Base-by-base conservation (phyloP, 2,113 vertebrate species). In the Otocyon megalotis region DNA sequence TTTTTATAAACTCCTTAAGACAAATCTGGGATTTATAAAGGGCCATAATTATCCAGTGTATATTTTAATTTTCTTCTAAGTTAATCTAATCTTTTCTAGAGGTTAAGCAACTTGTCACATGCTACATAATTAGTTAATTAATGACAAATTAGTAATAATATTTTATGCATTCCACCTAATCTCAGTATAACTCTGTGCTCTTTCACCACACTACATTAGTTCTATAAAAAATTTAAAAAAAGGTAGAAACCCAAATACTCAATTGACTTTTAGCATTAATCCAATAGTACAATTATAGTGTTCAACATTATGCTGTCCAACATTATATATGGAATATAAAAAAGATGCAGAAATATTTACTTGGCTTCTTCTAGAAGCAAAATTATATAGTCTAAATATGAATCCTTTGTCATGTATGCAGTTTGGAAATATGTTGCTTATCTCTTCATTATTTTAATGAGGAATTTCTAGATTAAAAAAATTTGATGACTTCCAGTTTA, bases 61-160 rank as follows among this genome's bases (percentile, higher is more conserved):
- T 56, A 35, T 11, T 85, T 96, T 43, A 10, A 82, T 86, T 77
- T 92, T 69, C 20, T 94, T 80, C 94, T 4, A 96, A 76, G 0
- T 92, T 17, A 63, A 65, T 2, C 9, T 88, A 58, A 56, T 76
- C 5, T 88, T 96, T 76, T 28, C 0, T 67, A 28, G 50, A 92
- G 5, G 5, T 92, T 82, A 88, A 77, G 10, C 37, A 89, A 71
- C n/a, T 56, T 88, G 5, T 10, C 62, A 91, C 8, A 62, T 26
- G n/a, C 54, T 60, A 74, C 13, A 50, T 2, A 24, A 11, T 1
- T 7, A 1, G 50, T 58, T 94, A 65, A 89, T 80, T 90, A 90
- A 30, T 56, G 43, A 10, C 22, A 56, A 20, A 72, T 58, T 82
- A 62, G 32, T 79, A 60, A 65, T 30, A 74, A 43, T 87, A 77